A percentile compares a stretch with the other conserved stretches of the same genome.
Evolutionary conservation across 1,140 invertebrate genomes (phyloP).

Genomic region (Reticulitermes speratus): DNA sequence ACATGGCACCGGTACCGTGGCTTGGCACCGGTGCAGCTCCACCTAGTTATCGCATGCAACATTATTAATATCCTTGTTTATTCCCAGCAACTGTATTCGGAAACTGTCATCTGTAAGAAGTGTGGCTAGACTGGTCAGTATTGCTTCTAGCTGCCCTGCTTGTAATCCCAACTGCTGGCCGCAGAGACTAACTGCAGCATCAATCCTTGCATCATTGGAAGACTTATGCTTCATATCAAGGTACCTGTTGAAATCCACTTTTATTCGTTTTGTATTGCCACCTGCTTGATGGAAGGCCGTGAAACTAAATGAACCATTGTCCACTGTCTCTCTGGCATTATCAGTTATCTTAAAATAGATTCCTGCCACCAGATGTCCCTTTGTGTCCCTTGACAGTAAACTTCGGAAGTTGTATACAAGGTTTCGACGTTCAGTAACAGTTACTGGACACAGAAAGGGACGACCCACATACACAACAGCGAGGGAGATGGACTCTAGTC

Average conservation of each 20-base stretch:
- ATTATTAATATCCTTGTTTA: conserved; percentile 71
- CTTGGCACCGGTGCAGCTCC: conserved; percentile 24
- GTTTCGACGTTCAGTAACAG: conserved; percentile 85
- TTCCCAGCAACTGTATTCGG: conserved; percentile 65
- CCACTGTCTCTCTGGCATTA: not conserved
- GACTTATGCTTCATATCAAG: not conserved
- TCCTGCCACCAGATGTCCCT: conserved; percentile 76
- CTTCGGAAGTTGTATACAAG: conserved; percentile 85
- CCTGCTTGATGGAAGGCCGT: conserved; percentile 75
- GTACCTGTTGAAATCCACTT: conserved; percentile 50
- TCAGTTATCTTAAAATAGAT: conserved; percentile 71
- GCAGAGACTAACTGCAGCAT: conserved; percentile 59
- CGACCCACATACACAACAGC: conserved; percentile 75
- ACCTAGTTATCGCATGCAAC: conserved; percentile 71
- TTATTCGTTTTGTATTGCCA: conserved; percentile 62
- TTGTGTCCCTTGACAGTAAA: conserved; percentile 73
- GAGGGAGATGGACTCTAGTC: conserved; percentile 46
- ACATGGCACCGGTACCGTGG: conserved; percentile 7
- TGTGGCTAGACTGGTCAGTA: conserved; percentile 62
- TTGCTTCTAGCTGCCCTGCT: conserved; percentile 58
- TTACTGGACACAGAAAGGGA: conserved; percentile 77
- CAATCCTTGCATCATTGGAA: not conserved
- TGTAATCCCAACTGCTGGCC: conserved; percentile 68
- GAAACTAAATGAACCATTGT: conserved; percentile 50
- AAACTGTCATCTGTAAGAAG: conserved; percentile 73